phyloP scores from a whole-genome alignment of 2,888 invertebrate genomes.

The Ypsolopha scabrella region DNA sequence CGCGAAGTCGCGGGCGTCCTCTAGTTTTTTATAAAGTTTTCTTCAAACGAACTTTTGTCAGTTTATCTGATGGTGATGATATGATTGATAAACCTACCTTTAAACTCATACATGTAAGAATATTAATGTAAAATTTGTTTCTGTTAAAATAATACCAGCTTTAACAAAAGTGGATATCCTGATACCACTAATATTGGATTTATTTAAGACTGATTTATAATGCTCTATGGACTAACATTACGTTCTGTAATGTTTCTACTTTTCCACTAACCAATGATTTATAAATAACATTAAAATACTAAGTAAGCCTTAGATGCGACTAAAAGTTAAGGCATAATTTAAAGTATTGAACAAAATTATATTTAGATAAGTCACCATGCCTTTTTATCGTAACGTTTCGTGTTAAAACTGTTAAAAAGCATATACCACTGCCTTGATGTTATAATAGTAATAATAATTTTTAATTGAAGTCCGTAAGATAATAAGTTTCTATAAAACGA shows the following conservation, averaged over 20 bases:
- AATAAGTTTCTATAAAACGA: too few relatives aligned
- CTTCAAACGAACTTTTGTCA: too few relatives aligned
- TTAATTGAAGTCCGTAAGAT: conserved; percentile 32
- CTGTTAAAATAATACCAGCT: too few relatives aligned
- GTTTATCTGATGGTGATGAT: too few relatives aligned
- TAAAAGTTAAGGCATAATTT: conserved; percentile 1
- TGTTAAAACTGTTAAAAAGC: conserved; percentile 34
- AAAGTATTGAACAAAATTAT: conserved; percentile 6
- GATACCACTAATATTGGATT: neutral
- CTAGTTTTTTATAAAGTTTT: too few relatives aligned
- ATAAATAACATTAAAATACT: neutral
- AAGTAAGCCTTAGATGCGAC: neutral
- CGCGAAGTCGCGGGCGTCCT: too few relatives aligned
- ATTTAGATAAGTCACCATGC: conserved; percentile 11
- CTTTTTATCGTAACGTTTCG: conserved; percentile 27
- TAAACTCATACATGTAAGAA: too few relatives aligned
- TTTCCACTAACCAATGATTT: neutral
- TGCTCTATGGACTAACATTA: neutral
- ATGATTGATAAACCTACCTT: too few relatives aligned
- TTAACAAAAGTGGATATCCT: too few relatives aligned
- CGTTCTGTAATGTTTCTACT: too few relatives aligned
- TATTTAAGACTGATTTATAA: neutral
- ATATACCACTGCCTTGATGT: conserved; percentile 57
- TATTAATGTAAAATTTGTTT: too few relatives aligned
- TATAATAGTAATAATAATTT: conserved; percentile 36